Evolutionary conservation across 2,888 invertebrate genomes (phyloP).

Genomic region (Xestia rhomboidea): DNA sequence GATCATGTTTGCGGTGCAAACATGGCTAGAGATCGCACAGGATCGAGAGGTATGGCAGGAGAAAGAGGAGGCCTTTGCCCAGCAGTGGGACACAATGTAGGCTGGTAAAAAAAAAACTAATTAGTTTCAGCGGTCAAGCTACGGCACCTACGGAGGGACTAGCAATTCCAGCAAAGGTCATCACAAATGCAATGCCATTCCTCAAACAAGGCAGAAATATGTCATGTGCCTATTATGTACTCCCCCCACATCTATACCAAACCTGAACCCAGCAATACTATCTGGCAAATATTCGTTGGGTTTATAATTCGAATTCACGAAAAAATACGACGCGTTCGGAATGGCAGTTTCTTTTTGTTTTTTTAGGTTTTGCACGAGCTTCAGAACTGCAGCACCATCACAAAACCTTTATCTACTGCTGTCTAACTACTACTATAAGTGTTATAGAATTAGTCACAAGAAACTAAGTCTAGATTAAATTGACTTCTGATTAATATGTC

Average conservation of each 20-base stretch:
- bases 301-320: background rate
- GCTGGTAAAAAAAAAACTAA: no score
- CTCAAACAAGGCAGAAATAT: background rate
- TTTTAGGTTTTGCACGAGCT: no score
- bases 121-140: constrained; percentile 8
- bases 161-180: background rate
- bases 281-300: background rate
- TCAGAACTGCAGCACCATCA: background rate
- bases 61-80: no score
- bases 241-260: background rate
- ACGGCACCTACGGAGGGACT: no score
- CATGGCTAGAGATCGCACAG: no score
- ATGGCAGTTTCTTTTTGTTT: no score
- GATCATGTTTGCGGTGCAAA: no score
- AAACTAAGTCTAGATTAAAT: constrained; percentile 27
- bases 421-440: background rate
- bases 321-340: no score
- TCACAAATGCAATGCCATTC: background rate
- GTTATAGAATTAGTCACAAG: background rate
- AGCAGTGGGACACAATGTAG: no score
- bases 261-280: background rate
- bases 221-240: background rate
- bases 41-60: no score
- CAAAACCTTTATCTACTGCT: background rate
- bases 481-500: constrained; percentile 30